Evolutionary conservation across 1,140 invertebrate species (phyloP), one percentile per base, ranked within the genome.

Genomic region (Pogonomyrmex barbatus): DNA sequence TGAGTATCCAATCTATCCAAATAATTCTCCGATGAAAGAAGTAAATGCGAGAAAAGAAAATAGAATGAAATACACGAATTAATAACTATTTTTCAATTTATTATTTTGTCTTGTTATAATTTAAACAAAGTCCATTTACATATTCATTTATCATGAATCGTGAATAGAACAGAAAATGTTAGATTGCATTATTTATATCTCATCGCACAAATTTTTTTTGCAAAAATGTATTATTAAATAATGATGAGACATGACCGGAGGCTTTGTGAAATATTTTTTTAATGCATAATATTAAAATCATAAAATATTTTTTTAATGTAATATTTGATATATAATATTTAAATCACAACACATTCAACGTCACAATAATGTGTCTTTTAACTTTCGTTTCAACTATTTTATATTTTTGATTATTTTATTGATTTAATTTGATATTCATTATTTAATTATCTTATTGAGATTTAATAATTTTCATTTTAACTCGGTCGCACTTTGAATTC

Each of bases 21-120:
- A 56, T 56, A n/a, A 70, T 56, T 68, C 39, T 56, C 5, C 12
- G 33, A 33, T 6, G 12, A 81, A 68, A 70, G 50, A n/a, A 12
- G 9, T 2, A 56, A 81, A 33, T 81, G 33, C 2, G 17, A 12
- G 42, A 68, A 42, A 79, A 54, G 24, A 17, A 39, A 6, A 42
- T 17, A 14, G 0, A 2, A 56, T 45, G 24, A 52, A 30, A 77
- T 62, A 42, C 33, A 33, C 42, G n/a, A 60, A 14, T 67, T 17
- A 24, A 14, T 5, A 52, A n/a, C 12, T 52, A 65, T 12, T 52
- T 67, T 78, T 63, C n/a, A 63, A 63, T 78, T 50, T 24, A 47
- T 78, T 30, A 1, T 78, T 65, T 54, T 4, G 12, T 33, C 5
- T 0, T 47, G 33, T 10, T 17, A 52, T 17, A 30, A 79, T 4